Evolutionary conservation across 2,113 vertebrate species (phyloP).

Genomic region (Cercopithecus mona): DNA sequence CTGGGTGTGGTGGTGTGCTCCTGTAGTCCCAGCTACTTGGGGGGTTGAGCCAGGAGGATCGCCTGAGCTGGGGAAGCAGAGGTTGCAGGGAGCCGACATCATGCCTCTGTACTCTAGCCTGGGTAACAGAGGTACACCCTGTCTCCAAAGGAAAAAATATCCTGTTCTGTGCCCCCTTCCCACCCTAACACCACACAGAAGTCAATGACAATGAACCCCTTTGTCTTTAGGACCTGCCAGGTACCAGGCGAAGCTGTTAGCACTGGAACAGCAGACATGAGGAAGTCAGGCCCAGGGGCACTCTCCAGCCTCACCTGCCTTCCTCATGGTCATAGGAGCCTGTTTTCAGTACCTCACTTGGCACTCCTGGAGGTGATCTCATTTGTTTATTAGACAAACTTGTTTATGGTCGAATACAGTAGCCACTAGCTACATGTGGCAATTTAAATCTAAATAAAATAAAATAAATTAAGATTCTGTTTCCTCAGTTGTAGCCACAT

Average conservation of each 20-base stretch:
- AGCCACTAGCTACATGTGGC: no score
- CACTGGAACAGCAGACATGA: fast-evolving
- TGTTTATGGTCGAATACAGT: fast-evolving
- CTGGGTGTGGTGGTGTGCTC: no score
- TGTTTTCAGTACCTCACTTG: not conserved
- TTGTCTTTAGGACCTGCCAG: not conserved
- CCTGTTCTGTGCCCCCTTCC: fast-evolving
- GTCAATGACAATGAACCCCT: not conserved
- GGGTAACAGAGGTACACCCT: no score
- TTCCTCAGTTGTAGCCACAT: not conserved
- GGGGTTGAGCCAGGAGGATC: no score
- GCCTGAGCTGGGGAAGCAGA: no score
- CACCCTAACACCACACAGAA: fast-evolving
- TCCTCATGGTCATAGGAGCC: not conserved
- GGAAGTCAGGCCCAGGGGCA: not conserved
- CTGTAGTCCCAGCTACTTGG: no score
- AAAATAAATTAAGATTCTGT: not conserved
- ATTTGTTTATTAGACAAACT: not conserved
- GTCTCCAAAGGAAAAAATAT: not conserved
- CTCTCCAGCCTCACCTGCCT: no score
- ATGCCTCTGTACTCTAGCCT: no score
- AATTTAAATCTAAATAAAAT: not conserved
- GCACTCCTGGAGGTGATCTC: not conserved
- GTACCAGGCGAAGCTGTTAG: fast-evolving
- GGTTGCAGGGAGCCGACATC: no score